Evolutionary conservation across 2,797 vertebrate species (phyloP).

Genomic region (Bradypodion pumilum): DNA sequence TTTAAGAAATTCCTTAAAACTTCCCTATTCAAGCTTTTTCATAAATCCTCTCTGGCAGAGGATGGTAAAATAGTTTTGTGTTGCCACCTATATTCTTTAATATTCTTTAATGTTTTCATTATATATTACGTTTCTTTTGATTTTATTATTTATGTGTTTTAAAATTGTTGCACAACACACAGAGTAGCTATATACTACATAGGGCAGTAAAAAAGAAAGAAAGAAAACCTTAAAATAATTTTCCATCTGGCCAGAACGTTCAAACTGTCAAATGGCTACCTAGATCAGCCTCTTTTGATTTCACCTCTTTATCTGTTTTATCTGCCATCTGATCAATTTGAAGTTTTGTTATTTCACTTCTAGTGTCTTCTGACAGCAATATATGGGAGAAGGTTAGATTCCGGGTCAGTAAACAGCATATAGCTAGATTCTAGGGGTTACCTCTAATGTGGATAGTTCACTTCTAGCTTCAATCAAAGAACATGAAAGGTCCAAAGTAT

Average conservation of each 20-base stretch:
- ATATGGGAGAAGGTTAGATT: neutral
- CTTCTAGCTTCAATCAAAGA: conserved; percentile 5
- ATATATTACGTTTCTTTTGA: too few species aligned
- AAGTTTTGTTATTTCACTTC: conserved; percentile 18
- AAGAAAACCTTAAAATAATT: neutral
- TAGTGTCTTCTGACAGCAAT: neutral
- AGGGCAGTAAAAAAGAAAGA: too few species aligned
- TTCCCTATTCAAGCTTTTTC: too few species aligned
- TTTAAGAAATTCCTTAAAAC: too few species aligned
- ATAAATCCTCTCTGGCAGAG: too few species aligned
- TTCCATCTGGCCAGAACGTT: neutral
- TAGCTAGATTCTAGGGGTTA: neutral
- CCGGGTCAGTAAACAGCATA: neutral
- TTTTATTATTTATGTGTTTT: too few species aligned
- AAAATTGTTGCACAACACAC: too few species aligned
- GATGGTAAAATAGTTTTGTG: too few species aligned
- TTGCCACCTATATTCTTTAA: too few species aligned
- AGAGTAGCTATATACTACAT: too few species aligned
- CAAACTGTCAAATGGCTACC: neutral
- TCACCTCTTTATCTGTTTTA: neutral
- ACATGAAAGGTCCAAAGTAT: conserved; percentile 20
- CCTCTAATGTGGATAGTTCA: conserved; percentile 30
- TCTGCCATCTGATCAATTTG: neutral
- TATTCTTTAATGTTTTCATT: too few species aligned
- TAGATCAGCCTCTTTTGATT: neutral